These are phyloP conservation scores for Pilophorus perplexus DNA, from an alignment of 2,888 invertebrate genomes.

Conservation along the genomic window DNA sequence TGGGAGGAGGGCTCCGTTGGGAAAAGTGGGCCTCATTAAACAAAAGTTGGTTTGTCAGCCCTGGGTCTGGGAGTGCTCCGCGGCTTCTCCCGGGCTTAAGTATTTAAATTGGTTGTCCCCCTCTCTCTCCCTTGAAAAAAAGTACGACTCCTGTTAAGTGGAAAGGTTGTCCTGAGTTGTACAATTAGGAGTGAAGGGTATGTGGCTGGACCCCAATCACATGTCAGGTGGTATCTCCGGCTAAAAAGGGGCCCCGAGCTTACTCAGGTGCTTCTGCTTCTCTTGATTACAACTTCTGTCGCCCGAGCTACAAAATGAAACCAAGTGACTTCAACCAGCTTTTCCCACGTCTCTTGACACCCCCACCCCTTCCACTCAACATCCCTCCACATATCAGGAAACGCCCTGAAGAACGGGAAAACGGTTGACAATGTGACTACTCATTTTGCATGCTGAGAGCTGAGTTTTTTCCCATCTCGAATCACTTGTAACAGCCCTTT, in stretches of 20 bases:
- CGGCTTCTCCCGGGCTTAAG: constrained; percentile 19
- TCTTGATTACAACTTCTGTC: constrained; percentile 30
- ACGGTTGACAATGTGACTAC: constrained; percentile 8
- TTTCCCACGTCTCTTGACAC: no score
- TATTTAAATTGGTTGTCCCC: constrained; percentile 39
- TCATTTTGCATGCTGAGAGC: no score
- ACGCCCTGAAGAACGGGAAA: neutral
- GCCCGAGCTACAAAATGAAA: constrained; percentile 19
- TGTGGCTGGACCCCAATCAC: constrained; percentile 29
- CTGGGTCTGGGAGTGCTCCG: constrained; percentile 3
- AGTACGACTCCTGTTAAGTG: constrained; percentile 26
- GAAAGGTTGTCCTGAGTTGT: constrained; percentile 37
- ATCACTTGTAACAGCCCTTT: no score
- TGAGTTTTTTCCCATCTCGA: no score
- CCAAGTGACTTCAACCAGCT: constrained; percentile 25
- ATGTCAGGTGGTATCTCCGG: neutral
- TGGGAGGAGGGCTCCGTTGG: no score
- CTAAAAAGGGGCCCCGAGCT: neutral
- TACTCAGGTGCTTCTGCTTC: constrained; percentile 23
- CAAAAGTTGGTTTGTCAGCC: constrained; percentile 32
- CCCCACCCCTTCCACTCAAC: no score
- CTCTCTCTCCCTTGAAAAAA: no score
- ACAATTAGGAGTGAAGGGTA: constrained; percentile 35
- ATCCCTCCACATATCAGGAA: neutral
- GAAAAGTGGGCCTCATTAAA: constrained; percentile 36